Percentiles rank a stretch among this genome's conserved stretches.
These are phyloP conservation scores for Mamestra brassicae DNA, from an alignment of 2,888 invertebrate genomes.

Conservation along the genomic window DNA sequence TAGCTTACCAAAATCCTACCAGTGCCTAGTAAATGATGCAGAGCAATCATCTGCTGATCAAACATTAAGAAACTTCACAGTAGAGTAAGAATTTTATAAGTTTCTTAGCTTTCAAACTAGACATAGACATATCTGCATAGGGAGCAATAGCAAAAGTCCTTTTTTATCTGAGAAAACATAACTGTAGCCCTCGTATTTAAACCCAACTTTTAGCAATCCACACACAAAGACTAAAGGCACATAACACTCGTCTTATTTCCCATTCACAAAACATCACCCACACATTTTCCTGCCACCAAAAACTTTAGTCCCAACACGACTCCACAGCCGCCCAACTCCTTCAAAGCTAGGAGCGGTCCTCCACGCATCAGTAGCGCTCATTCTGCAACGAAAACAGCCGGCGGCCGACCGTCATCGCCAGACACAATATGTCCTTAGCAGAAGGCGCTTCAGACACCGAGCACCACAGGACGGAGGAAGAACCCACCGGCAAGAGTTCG, in stretches of 20 bases:
- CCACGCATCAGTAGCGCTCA: constrained; percentile 82
- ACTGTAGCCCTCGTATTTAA: not conserved
- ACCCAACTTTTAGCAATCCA: not conserved
- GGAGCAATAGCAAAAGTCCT: too few species aligned
- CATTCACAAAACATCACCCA: not conserved
- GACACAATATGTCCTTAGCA: constrained; percentile 88
- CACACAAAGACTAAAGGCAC: not conserved
- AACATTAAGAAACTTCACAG: not conserved
- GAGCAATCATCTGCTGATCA: constrained; percentile 13
- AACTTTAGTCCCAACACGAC: constrained; percentile 54
- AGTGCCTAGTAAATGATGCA: constrained; percentile 9
- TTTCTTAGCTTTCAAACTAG: not conserved
- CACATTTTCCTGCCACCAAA: constrained; percentile 1
- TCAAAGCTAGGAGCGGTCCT: constrained; percentile 76
- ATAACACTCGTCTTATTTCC: too few species aligned
- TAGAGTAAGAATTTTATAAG: not conserved
- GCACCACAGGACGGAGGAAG: constrained; percentile 71
- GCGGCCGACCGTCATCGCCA: constrained; percentile 75
- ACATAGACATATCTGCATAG: not conserved
- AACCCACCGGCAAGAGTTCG: constrained; percentile 50
- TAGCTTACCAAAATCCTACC: not conserved
- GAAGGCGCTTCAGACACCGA: constrained; percentile 87
- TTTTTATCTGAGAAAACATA: not conserved
- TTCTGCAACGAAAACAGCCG: constrained; percentile 80
- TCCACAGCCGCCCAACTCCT: constrained; percentile 65